Evolutionary conservation across 1,140 invertebrate genomes (phyloP), one percentile per base, ranked within the genome.

Genomic region (Bombus fervidus): DNA sequence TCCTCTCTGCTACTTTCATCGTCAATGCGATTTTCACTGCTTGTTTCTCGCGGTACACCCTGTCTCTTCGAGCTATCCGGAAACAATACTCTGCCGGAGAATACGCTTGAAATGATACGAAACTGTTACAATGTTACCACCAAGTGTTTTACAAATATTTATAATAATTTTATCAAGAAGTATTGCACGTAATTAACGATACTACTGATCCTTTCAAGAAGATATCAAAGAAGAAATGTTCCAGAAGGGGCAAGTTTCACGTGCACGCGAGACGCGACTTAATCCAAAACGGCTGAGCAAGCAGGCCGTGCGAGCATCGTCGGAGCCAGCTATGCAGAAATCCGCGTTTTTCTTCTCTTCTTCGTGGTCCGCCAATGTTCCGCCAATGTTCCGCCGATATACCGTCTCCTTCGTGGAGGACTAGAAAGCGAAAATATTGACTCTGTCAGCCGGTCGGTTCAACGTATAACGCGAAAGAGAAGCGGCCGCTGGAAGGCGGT

Each of bases 371-470:
- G n/a, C 57, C 18, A 66, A 77, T 69, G 28, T 81, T 4, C 22
- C 25, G n/a, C 57, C 18, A 66, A 77, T 69, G 28, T 81, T 72
- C 43, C 74, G n/a, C 82, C 87, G 88, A 89, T 90, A 89, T 90
- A 74, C 74, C 75, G 80, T 81, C 59, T 87, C 75, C 69, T 43
- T 87, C 47, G 34, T 15, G 10, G 13, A 10, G 37, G 25, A 34
- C 59, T 77, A 79, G 80, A 82, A 79, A 77, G 81, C 47, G 59
- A 87, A 90, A 87, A 90, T 90, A 90, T 87, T 79, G 85, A 81
- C 87, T 90, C 85, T 84, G 86, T 73, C 81, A 73, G 85, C 72
- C 47, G 28, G 80, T 81, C 22, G 47, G 81, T 62, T 66, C 13
- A 41, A 34, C n/a, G 59, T 78, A 69, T 28, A 80, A 47, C 77